phyloP scores from a whole-genome alignment of 2,113 vertebrate genomes.

The Cyprinus carpio region DNA sequence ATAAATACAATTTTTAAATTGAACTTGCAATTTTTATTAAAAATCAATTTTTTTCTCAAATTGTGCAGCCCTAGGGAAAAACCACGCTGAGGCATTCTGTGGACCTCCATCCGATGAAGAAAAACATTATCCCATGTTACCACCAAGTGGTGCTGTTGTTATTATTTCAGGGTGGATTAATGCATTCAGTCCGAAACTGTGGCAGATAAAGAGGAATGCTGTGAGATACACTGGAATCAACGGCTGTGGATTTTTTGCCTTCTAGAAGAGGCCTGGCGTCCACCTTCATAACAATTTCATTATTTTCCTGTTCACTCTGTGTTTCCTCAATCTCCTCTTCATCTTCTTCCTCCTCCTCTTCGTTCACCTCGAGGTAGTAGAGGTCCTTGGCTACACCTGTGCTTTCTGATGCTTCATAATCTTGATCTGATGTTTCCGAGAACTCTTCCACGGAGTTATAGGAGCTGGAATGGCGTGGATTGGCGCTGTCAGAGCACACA shows the following conservation, averaged over 20 bases:
- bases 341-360: conserved; percentile 56
- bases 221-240: conserved; percentile 29
- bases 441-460: conserved; percentile 83
- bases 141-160: conserved; percentile 50
- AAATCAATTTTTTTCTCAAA: background rate
- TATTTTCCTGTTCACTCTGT: conserved; percentile 58
- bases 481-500: conserved; percentile 55
- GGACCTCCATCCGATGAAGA: background rate
- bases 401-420: conserved; percentile 62
- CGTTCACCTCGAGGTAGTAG: conserved; percentile 77
- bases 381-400: conserved; percentile 66
- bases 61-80: background rate
- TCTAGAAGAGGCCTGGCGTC: conserved; percentile 63
- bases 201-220: conserved; percentile 82
- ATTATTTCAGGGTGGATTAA: conserved; percentile 65
- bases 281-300: conserved; percentile 47
- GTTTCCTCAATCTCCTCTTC: conserved; percentile 54
- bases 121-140: conserved; percentile 38
- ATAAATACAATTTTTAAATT: background rate
- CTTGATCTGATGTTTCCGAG: conserved; percentile 78
- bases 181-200: conserved; percentile 79
- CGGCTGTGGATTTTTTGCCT: background rate
- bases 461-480: conserved; percentile 70
- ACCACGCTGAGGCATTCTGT: background rate
- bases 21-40: background rate